Base-by-base conservation (phyloP, 2,113 vertebrate species). In the Caloenas nicobarica region DNA sequence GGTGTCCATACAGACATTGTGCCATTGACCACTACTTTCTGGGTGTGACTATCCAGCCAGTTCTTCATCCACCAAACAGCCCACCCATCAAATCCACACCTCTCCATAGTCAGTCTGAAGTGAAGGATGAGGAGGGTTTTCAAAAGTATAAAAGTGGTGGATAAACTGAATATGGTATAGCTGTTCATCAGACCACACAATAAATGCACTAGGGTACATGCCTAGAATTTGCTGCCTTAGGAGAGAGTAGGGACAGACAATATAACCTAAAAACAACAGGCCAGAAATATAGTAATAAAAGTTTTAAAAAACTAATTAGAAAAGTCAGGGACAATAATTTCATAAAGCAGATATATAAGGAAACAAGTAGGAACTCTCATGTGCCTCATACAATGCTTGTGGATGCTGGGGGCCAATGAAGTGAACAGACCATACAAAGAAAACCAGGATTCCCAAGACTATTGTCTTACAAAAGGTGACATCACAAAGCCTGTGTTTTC, bases 321-420 rank as follows among this genome's bases (percentile, higher is more conserved):
- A 46, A 60, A 83, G 71, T 34, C 28, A 31, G 13, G 29, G 14
- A 31, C 23, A 53, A 72, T 31, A 1, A 46, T 48, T 78, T 66
- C 17, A 42, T 48, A 84, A 81, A 92, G 72, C 5, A 72, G 50
- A 53, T 22, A 78, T 29, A n/a, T 42, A 73, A 61, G 46, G 14
- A 61, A 84, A 21, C 17, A 60, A 60, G 44, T 13, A 34, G 25
- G 8, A 4, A 9, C 23, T 78, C 7, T 48, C 29, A 40, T 10
- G 34, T 64, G 28, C 33, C n/a, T 54, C 40, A 48, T 42, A 23
- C 24, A 60, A 31, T 17, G 40, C 10, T 42, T 23, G 14, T 2
- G 7, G 48, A 36, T 0, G 0, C 54, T 34, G n/a, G 24, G 16
- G 11, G 29, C 9, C 0, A 1, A 11, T 82, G 21, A 64, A 16